phyloP scores from a whole-genome alignment of 2,888 invertebrate species.

The Seira musarum region DNA sequence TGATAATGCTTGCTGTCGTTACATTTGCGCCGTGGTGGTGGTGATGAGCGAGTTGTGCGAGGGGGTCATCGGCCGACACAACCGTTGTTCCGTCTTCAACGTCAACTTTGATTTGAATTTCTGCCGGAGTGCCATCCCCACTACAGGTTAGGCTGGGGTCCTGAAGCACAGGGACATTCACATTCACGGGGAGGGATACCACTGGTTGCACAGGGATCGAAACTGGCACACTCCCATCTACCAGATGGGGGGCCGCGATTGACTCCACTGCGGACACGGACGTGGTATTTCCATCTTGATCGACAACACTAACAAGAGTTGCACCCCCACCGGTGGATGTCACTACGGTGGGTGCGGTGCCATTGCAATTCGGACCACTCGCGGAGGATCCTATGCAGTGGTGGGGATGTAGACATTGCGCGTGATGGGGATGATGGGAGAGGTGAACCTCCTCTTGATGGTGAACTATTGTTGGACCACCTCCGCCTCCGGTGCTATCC shows the following conservation, averaged over 20 bases:
- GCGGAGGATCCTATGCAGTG: conserved; percentile 44
- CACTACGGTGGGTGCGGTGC: conserved; percentile 34
- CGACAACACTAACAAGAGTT: conserved; percentile 52
- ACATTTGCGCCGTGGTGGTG: conserved; percentile 65
- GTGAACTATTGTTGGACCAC: conserved; percentile 52
- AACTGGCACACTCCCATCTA: conserved; percentile 53
- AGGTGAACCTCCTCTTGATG: conserved; percentile 49
- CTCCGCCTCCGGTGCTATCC: conserved; percentile 21
- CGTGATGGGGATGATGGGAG: conserved; percentile 42
- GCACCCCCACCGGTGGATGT: conserved; percentile 50
- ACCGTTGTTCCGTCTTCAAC: conserved; percentile 60
- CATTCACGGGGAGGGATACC: conserved; percentile 59
- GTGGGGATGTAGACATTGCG: conserved; percentile 48
- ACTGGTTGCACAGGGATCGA: conserved; percentile 56
- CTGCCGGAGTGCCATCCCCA: conserved; percentile 34
- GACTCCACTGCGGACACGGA: conserved; percentile 35
- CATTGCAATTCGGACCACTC: conserved; percentile 35
- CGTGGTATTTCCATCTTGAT: conserved; percentile 27
- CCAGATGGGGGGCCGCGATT: conserved; percentile 38
- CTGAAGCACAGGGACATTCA: conserved; percentile 58
- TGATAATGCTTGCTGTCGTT: conserved; percentile 67
- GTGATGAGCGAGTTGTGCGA: conserved; percentile 61
- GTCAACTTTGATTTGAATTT: conserved; percentile 64
- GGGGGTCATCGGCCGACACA: conserved; percentile 50
- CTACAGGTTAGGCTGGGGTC: conserved; percentile 54